A percentile compares a stretch with the other conserved stretches of the same genome.
These are phyloP conservation scores for Zaprionus bogoriensis DNA, from an alignment of 2,888 invertebrate species.

Conservation along the genomic window DNA sequence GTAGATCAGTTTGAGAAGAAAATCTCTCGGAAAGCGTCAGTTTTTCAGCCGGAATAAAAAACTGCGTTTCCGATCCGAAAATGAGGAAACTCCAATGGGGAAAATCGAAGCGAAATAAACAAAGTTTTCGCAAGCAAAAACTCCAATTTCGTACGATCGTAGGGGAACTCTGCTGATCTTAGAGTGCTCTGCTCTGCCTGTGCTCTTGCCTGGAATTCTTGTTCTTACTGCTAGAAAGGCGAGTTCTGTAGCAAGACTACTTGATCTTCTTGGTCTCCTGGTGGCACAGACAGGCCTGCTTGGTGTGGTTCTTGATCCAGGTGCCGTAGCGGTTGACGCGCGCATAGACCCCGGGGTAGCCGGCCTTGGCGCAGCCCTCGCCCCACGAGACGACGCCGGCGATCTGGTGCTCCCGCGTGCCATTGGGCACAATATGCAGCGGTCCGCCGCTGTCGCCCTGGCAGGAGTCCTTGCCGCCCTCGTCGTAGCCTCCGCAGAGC, in stretches of 20 bases:
- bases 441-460: conserved; percentile 83
- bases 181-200: conserved; percentile 8
- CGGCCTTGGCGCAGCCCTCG: conserved; percentile 83
- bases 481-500: conserved; percentile 81
- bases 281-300: conserved; percentile 87
- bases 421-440: conserved; percentile 75
- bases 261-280: conserved; percentile 81
- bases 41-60: not conserved
- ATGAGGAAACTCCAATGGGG: not conserved
- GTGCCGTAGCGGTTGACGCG: conserved; percentile 89
- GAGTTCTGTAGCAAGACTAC: conserved; percentile 32
- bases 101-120: not conserved
- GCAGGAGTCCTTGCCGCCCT: conserved; percentile 81
- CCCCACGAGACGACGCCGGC: conserved; percentile 88
- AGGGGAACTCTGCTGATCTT: conserved; percentile 6
- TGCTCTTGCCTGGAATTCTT: no score
- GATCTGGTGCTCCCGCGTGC: conserved; percentile 73
- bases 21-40: not conserved
- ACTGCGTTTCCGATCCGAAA: not conserved
- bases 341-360: conserved; percentile 88
- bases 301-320: conserved; percentile 88
- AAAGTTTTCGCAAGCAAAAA: conserved; percentile 49
- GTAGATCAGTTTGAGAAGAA: no score
- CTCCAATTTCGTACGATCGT: conserved; percentile 34
- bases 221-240: not conserved